These are phyloP conservation scores for Bagarius yarrelli DNA, from an alignment of 2,113 vertebrate species.

Conservation along the genomic window DNA sequence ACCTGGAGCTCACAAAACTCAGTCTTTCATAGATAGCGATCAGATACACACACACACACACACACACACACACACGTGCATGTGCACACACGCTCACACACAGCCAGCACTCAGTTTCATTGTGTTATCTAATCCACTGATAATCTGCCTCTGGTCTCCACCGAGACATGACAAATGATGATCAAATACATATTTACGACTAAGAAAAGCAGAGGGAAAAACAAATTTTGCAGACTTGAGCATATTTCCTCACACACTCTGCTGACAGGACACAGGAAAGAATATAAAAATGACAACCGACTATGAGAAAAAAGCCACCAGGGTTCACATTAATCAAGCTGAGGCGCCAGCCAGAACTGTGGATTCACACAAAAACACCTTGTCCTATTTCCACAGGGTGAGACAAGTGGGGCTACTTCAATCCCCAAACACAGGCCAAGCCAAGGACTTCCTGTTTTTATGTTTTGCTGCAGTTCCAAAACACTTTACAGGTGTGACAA, in stretches of 20 bases:
- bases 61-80: slow-evolving; percentile 28
- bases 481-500: slow-evolving; percentile 17
- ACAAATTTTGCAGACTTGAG: slow-evolving; percentile 45
- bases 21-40: slow-evolving; percentile 58
- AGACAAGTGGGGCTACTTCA: slow-evolving; percentile 15
- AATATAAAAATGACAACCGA: slow-evolving; percentile 52
- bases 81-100: neutral
- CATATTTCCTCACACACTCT: slow-evolving; percentile 47
- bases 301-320: slow-evolving; percentile 42
- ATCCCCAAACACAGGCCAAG: slow-evolving; percentile 22
- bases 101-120: slow-evolving; percentile 18
- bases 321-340: slow-evolving; percentile 48
- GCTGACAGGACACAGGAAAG: slow-evolving; percentile 49
- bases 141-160: slow-evolving; percentile 55
- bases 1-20: slow-evolving; percentile 51
- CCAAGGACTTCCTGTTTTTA: slow-evolving; percentile 32
- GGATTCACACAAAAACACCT: slow-evolving; percentile 34
- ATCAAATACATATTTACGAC: slow-evolving; percentile 48
- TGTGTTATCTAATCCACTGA: slow-evolving; percentile 58
- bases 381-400: slow-evolving; percentile 32
- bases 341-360: slow-evolving; percentile 13
- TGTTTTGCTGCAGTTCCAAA: slow-evolving; percentile 2
- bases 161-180: slow-evolving; percentile 51
- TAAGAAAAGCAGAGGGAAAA: slow-evolving; percentile 44
- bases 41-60: slow-evolving; percentile 47